Evolutionary conservation across 2,797 vertebrate species (phyloP), one percentile per base, ranked within the genome.

Genomic region (Emys orbicularis): DNA sequence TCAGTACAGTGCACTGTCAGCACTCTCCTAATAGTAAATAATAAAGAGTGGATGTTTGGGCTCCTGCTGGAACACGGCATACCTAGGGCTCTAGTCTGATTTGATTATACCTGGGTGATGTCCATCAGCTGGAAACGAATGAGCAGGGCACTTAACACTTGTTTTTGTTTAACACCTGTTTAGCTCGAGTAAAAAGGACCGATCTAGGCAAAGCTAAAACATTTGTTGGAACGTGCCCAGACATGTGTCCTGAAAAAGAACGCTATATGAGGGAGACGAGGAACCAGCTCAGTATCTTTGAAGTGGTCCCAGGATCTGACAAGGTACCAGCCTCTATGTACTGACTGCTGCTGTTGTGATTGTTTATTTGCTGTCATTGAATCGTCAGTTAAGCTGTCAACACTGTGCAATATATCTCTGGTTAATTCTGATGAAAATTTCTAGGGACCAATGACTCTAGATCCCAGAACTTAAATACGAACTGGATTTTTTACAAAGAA

Each of bases 221-320:
- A 44, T 99, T 99, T 92, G 99, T 99, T 74, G 99, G 99, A 87
- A 99, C 99, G 0, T 99, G 99, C 97, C 99, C 99, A 1, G 99
- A 99, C 96, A 99, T 99, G 99, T 99, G 99, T 98, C 99, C 99
- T 3, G 99, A 99, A 97, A 99, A 99, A 96, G 99, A 99, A 88
- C 98, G 99, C 52, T 99, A 99, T 97, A 99, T 99, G 99, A 99
- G 99, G 92, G 99, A 99, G 96, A 99, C 99, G 0, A 98, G 99
- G 88, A 99, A 99, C 87, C 99, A 99, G 97, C 99, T 99, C 91
- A 99, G 99, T 59, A 2, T 98, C 54, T 99, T 98, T 47, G 99
- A 99, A 96, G 93, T 99, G 90, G 56, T 99, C 90, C 98, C 98
- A 1, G 98, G 99, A 53, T 99, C 99, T 11, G 99, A 99, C 95